phyloP scores from a whole-genome alignment of 2,888 invertebrate genomes.

The Dolichopus griseipennis region DNA sequence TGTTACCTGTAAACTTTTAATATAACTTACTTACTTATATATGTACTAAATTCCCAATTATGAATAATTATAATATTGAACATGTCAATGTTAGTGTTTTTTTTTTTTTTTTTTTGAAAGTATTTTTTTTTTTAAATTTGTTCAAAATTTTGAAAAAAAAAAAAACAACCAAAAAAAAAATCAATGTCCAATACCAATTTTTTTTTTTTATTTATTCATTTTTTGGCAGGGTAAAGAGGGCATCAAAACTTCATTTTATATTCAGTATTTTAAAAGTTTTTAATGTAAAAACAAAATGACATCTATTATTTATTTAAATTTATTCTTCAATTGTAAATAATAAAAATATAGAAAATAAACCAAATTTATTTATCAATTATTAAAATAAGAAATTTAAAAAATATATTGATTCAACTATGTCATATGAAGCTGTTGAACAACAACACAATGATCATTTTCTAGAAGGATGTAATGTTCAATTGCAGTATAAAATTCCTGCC shows the following conservation, averaged over 20 bases:
- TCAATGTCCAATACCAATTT: background rate
- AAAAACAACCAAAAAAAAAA: background rate
- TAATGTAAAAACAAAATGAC: background rate
- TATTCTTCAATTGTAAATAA: background rate
- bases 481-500: background rate
- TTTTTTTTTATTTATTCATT: background rate
- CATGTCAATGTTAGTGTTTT: no score
- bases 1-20: no score
- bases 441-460: no score
- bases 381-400: no score
- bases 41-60: no score
- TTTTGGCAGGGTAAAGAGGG: background rate
- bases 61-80: no score
- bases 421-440: no score
- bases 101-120: no score
- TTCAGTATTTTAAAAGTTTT: background rate
- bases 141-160: background rate
- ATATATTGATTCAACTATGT: no score
- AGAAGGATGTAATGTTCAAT: background rate
- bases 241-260: background rate
- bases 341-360: background rate
- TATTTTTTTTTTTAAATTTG: background rate
- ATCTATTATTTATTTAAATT: background rate
- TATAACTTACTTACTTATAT: no score
- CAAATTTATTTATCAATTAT: background rate